Evolutionary conservation across 2,113 vertebrate species (phyloP), one percentile per base, ranked within the genome.

Genomic region (Tautogolabrus adspersus): DNA sequence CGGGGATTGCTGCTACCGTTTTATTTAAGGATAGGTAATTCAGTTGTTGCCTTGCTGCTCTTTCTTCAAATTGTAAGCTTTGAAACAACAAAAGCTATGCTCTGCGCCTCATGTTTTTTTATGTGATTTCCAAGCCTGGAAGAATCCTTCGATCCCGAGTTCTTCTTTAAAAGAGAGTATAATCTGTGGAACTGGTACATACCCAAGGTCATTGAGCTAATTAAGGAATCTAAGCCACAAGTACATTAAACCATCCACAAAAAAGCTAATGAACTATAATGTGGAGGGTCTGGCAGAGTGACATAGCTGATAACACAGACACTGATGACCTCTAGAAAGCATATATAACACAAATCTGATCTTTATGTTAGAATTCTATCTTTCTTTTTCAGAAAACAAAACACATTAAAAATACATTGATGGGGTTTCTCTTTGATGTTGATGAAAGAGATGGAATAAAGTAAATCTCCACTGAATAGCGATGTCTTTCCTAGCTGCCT

Each of bases 401-500:
- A 46, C 75, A 34, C 6, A 49, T 49, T 8, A 57, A 74, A 52
- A 57, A 30, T 26, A 49, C 15, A 49, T 15, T 49, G 3, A 10
- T 46, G 5, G 8, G 10, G 51, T 18, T 40, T 51, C 10, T 73
- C 38, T 74, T 63, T 52, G 23, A 77, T 62, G 51, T 42, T 21
- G 10, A 56, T 44, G 18, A 54, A 52, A 18, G 19, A 60, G 21
- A 49, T 60, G 44, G 26, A 34, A 2, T 30, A 54, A 37, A 72
- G 46, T 18, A 59, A 42, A n/a, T 63, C 57, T 68, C 11, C 23
- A 63, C 11, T 30, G 62, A 63, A 26, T 55, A 72, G 13, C 18
- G 26, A 46, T 76, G 51, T 3, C 59, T 63, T 72, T 76, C 16
- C 12, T 60, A 67, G 22, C 51, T 72, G 44, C 22, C 30, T 44